Evolutionary conservation across 1,140 invertebrate genomes (phyloP).

Genomic region (Bombus turneri): DNA sequence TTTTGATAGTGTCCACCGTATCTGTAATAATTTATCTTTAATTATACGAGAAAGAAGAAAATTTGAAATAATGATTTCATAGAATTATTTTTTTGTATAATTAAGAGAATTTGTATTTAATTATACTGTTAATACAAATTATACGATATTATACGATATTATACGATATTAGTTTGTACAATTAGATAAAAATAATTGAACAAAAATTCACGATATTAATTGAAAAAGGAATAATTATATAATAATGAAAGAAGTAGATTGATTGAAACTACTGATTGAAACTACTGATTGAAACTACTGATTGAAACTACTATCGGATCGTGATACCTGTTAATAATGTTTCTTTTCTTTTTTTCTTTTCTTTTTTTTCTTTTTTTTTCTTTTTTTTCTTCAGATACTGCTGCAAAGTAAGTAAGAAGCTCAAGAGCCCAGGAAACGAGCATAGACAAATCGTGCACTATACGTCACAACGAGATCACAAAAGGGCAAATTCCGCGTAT

Average conservation of each 20-base stretch:
- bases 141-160: neutral
- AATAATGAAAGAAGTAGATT: no score
- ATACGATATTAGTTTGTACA: neutral
- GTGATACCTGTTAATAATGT: neutral
- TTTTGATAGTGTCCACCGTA: neutral
- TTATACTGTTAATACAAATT: neutral
- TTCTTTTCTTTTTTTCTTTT: no score
- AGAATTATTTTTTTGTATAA: neutral
- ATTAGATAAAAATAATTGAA: neutral
- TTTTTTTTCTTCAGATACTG: slow-evolving; percentile 84
- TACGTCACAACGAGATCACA: slow-evolving; percentile 85
- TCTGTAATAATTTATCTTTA: neutral
- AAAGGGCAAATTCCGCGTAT: slow-evolving; percentile 90
- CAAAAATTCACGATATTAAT: neutral
- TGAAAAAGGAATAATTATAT: neutral
- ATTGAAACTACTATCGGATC: neutral
- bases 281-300: neutral
- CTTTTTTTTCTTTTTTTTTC: no score
- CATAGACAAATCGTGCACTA: slow-evolving; percentile 89
- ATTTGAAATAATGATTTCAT: neutral
- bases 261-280: no score
- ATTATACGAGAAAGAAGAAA: neutral
- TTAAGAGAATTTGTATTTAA: neutral
- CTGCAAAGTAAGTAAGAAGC: slow-evolving; percentile 86
- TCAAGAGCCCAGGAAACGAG: slow-evolving; percentile 82